Conservation (phyloP, 1,140 invertebrate species). For the Whitmania pigra region DNA sequence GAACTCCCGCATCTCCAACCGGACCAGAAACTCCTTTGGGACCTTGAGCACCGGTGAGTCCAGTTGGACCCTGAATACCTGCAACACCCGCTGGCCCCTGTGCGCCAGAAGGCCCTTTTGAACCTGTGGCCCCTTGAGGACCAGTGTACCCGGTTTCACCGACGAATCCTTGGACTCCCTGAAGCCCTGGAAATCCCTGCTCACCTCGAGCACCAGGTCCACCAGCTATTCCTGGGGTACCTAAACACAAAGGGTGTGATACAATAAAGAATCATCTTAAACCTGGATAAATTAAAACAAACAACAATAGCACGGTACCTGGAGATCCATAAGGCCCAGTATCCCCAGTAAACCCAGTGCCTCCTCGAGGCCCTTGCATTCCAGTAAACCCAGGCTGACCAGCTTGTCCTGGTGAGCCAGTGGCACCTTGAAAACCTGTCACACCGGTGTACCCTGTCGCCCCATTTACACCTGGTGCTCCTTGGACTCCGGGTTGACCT, state of each 20-base stretch:
- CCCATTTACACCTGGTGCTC: background rate
- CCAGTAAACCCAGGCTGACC: background rate
- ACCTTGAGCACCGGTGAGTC: background rate
- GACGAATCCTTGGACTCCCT: background rate
- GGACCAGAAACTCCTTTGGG: background rate
- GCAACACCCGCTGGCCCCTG: background rate
- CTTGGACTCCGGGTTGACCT: slow-evolving; percentile 4
- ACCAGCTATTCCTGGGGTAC: background rate
- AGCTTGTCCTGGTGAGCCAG: background rate
- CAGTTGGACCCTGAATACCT: background rate
- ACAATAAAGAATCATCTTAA: too few species aligned
- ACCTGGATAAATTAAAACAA: too few species aligned
- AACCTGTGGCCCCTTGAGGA: background rate
- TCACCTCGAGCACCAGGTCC: background rate
- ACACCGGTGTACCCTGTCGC: background rate
- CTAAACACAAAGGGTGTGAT: too few species aligned
- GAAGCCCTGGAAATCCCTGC: background rate
- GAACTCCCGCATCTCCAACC: background rate
- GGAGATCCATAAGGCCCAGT: background rate
- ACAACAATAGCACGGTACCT: background rate
- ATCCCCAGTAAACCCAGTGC: background rate
- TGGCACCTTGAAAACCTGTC: background rate
- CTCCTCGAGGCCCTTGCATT: background rate
- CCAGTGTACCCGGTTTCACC: slow-evolving; percentile 8
- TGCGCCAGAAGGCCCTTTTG: background rate